Evolutionary conservation across 2,888 invertebrate genomes (phyloP).

Genomic region (Yponomeuta malinellus): DNA sequence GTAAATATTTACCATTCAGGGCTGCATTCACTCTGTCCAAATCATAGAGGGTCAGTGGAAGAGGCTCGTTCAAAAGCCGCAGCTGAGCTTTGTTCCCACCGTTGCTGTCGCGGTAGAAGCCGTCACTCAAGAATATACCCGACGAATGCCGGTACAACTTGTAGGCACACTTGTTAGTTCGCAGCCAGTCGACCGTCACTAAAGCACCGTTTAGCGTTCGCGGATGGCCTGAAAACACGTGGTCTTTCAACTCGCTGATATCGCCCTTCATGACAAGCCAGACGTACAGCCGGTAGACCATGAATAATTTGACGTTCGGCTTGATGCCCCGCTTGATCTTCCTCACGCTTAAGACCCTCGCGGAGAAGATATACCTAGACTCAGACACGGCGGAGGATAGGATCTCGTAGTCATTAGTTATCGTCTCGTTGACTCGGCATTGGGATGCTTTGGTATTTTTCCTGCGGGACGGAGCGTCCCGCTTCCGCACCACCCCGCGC

Average conservation of each 20-base stretch:
- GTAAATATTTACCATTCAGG: conserved; percentile 66
- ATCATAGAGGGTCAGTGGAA: conserved; percentile 68
- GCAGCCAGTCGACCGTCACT: conserved; percentile 65
- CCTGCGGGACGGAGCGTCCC: conserved; percentile 58
- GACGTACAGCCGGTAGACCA: conserved; percentile 65
- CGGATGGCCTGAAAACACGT: conserved; percentile 58
- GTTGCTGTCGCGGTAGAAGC: conserved; percentile 48
- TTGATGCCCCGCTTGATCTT: conserved; percentile 63
- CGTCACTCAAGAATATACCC: conserved; percentile 69
- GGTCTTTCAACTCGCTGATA: conserved; percentile 55
- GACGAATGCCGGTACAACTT: conserved; percentile 68
- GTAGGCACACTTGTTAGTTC: conserved; percentile 66
- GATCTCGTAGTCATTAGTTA: conserved; percentile 74
- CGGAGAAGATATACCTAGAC: conserved; percentile 72
- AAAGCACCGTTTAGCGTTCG: conserved; percentile 64
- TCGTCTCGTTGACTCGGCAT: conserved; percentile 72
- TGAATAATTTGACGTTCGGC: conserved; percentile 57
- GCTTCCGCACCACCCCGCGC: conserved; percentile 57
- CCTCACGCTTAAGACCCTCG: conserved; percentile 64
- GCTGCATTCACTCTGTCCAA: conserved; percentile 72
- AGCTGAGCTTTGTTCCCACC: conserved; percentile 52
- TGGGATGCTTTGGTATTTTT: conserved; percentile 65
- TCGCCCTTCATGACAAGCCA: conserved; percentile 65
- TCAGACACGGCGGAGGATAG: conserved; percentile 71
- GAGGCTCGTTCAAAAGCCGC: conserved; percentile 66